These are phyloP conservation scores for Zosterops japonicus DNA, from an alignment of 2,113 vertebrate species.

Conservation along the genomic window DNA sequence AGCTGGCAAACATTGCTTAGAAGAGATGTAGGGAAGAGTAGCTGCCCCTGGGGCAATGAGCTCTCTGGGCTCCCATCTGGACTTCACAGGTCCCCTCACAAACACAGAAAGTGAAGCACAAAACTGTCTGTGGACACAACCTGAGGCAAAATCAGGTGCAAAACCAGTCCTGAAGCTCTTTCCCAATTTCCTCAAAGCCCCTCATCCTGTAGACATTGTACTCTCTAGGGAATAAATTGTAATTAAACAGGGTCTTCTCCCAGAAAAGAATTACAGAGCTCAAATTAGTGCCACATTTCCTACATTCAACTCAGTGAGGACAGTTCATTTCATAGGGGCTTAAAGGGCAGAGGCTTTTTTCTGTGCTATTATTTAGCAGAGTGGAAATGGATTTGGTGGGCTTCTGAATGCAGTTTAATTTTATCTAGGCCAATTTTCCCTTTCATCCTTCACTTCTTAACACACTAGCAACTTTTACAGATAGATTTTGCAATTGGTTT, in stretches of 20 bases:
- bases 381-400: not conserved
- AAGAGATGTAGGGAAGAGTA: not conserved
- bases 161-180: not conserved
- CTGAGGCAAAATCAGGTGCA: not conserved
- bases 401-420: not conserved
- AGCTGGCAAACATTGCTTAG: not conserved
- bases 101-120: not conserved
- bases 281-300: not conserved
- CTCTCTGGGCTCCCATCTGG: not conserved
- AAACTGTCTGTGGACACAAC: not conserved
- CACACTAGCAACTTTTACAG: not conserved
- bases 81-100: not conserved
- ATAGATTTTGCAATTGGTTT: not conserved
- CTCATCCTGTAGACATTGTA: not conserved
- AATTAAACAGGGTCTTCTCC: not conserved
- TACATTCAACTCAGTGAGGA: not conserved
- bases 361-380: not conserved
- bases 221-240: not conserved
- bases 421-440: not conserved
- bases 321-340: not conserved
- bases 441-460: not conserved
- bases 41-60: not conserved
- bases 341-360: not conserved
- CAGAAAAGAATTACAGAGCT: not conserved
- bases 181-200: not conserved